Evolutionary conservation across 2,113 vertebrate species (phyloP).

Genomic region (Coptodon bakossiorum): DNA sequence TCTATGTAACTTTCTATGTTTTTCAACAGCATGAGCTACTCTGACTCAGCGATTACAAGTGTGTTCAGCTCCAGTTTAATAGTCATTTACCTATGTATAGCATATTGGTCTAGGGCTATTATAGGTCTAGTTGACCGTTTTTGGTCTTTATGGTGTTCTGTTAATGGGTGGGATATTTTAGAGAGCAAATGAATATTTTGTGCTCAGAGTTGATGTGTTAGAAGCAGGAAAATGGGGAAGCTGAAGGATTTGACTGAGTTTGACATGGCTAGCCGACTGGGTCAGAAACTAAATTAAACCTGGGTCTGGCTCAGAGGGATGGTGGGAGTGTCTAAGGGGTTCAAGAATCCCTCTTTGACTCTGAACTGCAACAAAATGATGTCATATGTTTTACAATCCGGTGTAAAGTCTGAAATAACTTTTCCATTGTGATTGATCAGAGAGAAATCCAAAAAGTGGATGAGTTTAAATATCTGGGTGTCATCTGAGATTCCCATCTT

Average conservation of each 20-base stretch:
- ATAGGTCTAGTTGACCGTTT: accelerated
- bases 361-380: background rate
- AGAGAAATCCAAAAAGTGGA: background rate
- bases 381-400: background rate
- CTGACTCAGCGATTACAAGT: background rate
- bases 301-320: background rate
- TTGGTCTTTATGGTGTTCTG: background rate
- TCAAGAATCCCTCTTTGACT: background rate
- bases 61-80: background rate
- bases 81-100: background rate
- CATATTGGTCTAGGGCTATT: background rate
- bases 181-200: background rate
- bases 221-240: background rate
- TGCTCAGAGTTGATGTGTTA: background rate
- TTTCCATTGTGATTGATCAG: background rate
- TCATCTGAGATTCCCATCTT: background rate
- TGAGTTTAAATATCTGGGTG: background rate
- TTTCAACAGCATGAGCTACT: background rate
- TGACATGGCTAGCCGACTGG: background rate
- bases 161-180: background rate
- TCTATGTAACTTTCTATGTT: background rate
- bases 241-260: background rate
- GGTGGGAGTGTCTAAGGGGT: background rate
- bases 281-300: background rate
- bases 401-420: background rate